Base-by-base conservation (phyloP, 2,797 vertebrate genomes). In the Malacoctenus gilli region DNA sequence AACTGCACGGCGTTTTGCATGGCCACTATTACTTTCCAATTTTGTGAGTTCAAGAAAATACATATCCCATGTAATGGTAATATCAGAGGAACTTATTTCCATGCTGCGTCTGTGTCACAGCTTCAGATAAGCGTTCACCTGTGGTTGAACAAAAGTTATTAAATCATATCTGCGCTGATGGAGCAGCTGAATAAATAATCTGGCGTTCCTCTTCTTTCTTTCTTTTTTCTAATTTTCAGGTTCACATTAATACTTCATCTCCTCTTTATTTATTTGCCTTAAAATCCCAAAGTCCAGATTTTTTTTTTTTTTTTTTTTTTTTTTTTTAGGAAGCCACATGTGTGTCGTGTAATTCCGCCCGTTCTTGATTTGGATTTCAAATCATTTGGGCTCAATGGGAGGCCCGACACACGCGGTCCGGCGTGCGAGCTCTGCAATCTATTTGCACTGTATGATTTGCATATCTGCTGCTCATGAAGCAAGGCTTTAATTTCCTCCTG, bases 401-500 rank as follows among this genome's bases (percentile, higher is more conserved):
- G 20, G 57, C 59, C 77, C 64, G 42, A 65, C 15, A 63, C 66
- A 59, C 59, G 47, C 41, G 31, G 42, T 66, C 73, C 55, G 59
- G 52, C 2, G 44, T 18, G 68, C 2, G 60, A 62, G 79, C 76
- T 53, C 72, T 35, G 69, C 81, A 87, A 86, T 89, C 83, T 85
- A 86, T 87, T 88, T 89, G 82, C 81, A 72, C 76, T 67, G 84
- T 75, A 52, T 82, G 72, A 87, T 90, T 89, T 87, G 85, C 88
- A 89, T 90, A 87, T 87, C 85, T 83, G 81, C 81, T 73, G 83
- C 85, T 87, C 83, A 88, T 89, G 85, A 89, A 82, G 87, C 88
- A 89, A 85, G 93, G 93, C 90, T 95, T 96, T 97, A 95, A 97
- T 97, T 96, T 96, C 95, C 95, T 95, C 94, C 92, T 93, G 93